Evolutionary conservation across 2,888 invertebrate genomes (phyloP), one percentile per base, ranked within the genome.

Genomic region (Yponomeuta cagnagella): DNA sequence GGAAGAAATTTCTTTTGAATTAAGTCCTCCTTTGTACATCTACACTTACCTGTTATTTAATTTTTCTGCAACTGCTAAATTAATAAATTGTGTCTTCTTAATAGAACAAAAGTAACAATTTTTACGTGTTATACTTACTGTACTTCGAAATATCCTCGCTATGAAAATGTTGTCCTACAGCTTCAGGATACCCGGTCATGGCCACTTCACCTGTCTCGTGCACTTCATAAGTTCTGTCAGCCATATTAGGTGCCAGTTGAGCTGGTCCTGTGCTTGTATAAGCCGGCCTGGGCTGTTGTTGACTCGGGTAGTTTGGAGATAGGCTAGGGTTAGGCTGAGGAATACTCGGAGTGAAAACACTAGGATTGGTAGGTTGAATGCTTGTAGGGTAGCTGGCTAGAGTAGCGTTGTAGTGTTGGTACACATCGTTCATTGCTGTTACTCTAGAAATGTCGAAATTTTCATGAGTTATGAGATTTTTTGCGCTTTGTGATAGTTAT

Each of bases 371-470:
- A 15, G 52, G 52, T 58, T 1, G 15, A 15, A 58, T 58, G 52
- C 12, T 12, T 12, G 52, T 5, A 1, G 52, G 52, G 52, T 58
- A 58, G 15, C 52, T 15, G 79, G 75, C 77, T 10, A 77, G 74
- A 10, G 79, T 78, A 52, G 87, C 77, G 65, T 93, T 93, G 76
- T 95, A 94, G 77, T 95, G 94, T 9, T 93, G 93, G 80, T 95
- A 94, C 52, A 96, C 93, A 74, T 95, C 95, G 75, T 96, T 95
- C 23, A 96, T 82, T 0, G 95, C 95, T 15, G 96, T 94, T 43
- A 95, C 94, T 78, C 96, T 96, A 78, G 15, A 43, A 33, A 5
- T 15, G n/a, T 31, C 3, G 15, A 70, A 15, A 48, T 10, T 30
- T 30, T 64, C n/a, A 23, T 64, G 30, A 33, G 37, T 52, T 37